These are phyloP conservation scores for Phlogophora meticulosa DNA, from an alignment of 2,888 invertebrate species.

Conservation along the genomic window DNA sequence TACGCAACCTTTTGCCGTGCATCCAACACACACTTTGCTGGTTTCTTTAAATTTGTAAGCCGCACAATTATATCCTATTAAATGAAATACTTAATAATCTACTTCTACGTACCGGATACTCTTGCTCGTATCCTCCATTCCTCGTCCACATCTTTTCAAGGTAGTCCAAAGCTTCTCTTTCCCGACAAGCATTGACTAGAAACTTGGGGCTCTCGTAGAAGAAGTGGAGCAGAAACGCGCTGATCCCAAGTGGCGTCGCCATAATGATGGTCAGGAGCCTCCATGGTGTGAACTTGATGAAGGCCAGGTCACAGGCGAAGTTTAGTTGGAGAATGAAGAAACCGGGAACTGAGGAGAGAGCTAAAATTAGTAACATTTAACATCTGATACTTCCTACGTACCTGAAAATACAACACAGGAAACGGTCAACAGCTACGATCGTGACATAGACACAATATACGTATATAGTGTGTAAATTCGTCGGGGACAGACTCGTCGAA, in stretches of 20 bases:
- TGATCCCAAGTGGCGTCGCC: constrained; percentile 90
- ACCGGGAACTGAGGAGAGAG: constrained; percentile 62
- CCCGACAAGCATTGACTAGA: constrained; percentile 91
- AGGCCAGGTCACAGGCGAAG: constrained; percentile 64
- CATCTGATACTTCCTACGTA: too few species aligned
- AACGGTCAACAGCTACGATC: too few species aligned
- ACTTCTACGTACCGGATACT: constrained; percentile 49
- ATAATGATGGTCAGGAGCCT: constrained; percentile 75
- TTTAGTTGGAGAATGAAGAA: constrained; percentile 68
- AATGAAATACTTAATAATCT: too few species aligned
- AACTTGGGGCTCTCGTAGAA: constrained; percentile 94
- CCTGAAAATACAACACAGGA: too few species aligned
- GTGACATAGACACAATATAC: too few species aligned
- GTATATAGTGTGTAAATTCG: too few species aligned
- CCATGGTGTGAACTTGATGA: constrained; percentile 75
- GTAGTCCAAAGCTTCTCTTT: constrained; percentile 90
- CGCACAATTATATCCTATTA: too few species aligned
- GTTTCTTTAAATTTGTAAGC: too few species aligned
- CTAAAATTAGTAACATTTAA: neutral
- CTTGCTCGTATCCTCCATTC: constrained; percentile 80
- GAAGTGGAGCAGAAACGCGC: constrained; percentile 87
- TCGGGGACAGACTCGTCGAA: too few species aligned
- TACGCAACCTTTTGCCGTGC: too few species aligned
- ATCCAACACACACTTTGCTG: too few species aligned
- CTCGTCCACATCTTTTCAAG: constrained; percentile 89